Conservation (phyloP, 2,797 vertebrate genomes). For the Pagetopsis macropterus region DNA sequence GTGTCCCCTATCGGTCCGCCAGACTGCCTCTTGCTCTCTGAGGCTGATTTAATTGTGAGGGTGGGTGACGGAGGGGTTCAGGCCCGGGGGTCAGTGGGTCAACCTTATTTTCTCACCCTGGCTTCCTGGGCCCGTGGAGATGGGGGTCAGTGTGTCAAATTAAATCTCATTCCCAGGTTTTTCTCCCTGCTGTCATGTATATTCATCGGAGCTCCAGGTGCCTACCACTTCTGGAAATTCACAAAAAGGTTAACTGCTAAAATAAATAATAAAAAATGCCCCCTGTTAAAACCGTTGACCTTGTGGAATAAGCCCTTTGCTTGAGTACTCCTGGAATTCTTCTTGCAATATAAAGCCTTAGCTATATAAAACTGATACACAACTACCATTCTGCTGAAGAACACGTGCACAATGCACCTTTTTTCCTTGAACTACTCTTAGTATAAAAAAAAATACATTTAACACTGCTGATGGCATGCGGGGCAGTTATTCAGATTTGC, state of each 20-base stretch:
- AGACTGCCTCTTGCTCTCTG: constrained; percentile 63
- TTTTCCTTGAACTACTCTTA: constrained; percentile 16
- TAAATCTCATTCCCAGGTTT: constrained; percentile 86
- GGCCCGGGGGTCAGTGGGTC: constrained; percentile 82
- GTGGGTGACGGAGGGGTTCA: constrained; percentile 83
- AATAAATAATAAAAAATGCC: constrained; percentile 88
- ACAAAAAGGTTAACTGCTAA: constrained; percentile 87
- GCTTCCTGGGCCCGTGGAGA: constrained; percentile 80
- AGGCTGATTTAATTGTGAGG: constrained; percentile 87
- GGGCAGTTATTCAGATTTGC: constrained; percentile 36
- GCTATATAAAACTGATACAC: constrained; percentile 59
- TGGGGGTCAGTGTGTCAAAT: constrained; percentile 87
- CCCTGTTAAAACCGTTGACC: constrained; percentile 85
- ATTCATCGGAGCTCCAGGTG: constrained; percentile 85
- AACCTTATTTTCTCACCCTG: constrained; percentile 87
- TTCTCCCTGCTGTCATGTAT: constrained; percentile 85
- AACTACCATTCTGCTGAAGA: constrained; percentile 21
- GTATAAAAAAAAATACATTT: constrained; percentile 39
- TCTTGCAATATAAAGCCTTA: constrained; percentile 58
- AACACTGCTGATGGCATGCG: neutral
- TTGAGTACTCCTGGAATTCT: constrained; percentile 65
- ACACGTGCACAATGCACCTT: constrained; percentile 21
- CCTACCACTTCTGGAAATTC: constrained; percentile 85
- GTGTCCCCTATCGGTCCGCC: constrained; percentile 58
- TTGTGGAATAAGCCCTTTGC: constrained; percentile 81